Evolutionary conservation across 2,797 vertebrate genomes (phyloP).

Genomic region (Hydrocynus forskahlii): DNA sequence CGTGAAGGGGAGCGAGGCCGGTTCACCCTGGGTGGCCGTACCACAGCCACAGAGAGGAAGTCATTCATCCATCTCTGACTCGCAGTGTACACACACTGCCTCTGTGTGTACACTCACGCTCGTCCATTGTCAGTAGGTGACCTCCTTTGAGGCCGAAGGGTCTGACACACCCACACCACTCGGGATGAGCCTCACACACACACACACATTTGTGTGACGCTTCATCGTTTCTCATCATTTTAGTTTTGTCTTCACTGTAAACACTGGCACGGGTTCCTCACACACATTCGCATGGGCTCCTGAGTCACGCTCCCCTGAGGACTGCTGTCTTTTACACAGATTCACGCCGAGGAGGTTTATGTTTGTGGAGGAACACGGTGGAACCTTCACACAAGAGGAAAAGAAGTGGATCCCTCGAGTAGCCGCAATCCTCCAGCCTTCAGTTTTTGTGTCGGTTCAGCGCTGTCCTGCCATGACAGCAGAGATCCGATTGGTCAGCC

Average conservation of each 20-base stretch:
- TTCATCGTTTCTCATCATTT: neutral
- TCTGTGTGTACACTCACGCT: constrained; percentile 48
- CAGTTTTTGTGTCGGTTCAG: no score
- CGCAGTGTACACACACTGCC: constrained; percentile 68
- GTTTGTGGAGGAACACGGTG: neutral
- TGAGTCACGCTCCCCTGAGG: neutral
- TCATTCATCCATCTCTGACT: constrained; percentile 64
- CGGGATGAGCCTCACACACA: neutral
- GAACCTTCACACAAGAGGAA: no score
- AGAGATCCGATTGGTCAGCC: no score
- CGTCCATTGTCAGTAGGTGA: constrained; percentile 27
- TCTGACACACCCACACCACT: neutral
- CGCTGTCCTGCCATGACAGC: no score
- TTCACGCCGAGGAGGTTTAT: neutral
- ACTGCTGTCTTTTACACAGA: neutral
- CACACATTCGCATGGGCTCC: no score
- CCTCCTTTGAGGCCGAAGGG: neutral
- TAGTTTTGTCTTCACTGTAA: neutral
- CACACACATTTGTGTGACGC: neutral
- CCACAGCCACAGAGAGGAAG: constrained; percentile 64
- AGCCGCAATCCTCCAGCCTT: no score
- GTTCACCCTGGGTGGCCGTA: constrained; percentile 74
- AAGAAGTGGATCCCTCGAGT: no score
- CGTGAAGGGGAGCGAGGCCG: neutral
- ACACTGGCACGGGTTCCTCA: neutral